Conservation (phyloP, 1,140 invertebrate genomes). For the Drosophila yakuba region DNA sequence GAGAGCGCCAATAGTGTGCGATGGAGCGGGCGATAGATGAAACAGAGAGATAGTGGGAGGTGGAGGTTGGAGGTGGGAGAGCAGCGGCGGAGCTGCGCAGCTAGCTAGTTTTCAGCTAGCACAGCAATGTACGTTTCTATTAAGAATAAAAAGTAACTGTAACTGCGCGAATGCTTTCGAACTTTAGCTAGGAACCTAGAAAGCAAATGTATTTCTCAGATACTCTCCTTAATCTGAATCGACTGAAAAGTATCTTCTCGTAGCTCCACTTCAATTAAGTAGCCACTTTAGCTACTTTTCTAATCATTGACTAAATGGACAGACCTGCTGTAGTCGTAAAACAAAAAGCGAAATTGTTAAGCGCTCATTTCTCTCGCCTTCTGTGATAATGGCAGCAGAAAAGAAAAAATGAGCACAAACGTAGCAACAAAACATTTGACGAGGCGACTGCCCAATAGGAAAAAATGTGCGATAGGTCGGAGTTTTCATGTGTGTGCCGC, state of each 20-base stretch:
- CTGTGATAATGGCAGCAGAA: constrained; percentile 56
- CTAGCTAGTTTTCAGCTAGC: neutral
- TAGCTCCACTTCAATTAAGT: neutral
- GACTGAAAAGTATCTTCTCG: too few relatives aligned
- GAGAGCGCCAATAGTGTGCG: constrained; percentile 32
- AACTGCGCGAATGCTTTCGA: too few relatives aligned
- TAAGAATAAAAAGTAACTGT: too few relatives aligned
- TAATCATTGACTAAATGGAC: neutral
- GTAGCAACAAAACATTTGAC: constrained; percentile 47
- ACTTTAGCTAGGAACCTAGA: too few relatives aligned
- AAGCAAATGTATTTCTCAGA: too few relatives aligned
- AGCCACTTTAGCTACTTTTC: neutral
- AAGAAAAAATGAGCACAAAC: constrained; percentile 34
- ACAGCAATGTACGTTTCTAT: neutral
- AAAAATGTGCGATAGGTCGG: constrained; percentile 81
- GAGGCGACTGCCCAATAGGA: constrained; percentile 67
- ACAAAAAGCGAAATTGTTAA: constrained; percentile 67
- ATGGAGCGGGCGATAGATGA: constrained; percentile 40
- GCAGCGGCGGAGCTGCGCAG: neutral
- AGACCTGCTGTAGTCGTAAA: constrained; percentile 54
- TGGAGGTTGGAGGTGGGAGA: constrained; percentile 10
- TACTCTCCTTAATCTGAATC: too few relatives aligned
- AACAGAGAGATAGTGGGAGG: constrained; percentile 27
- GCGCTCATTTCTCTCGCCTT: constrained; percentile 50
- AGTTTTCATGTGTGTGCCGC: constrained; percentile 40